Conservation (phyloP, 2,888 invertebrate genomes). For the Steinernema scapterisci region DNA sequence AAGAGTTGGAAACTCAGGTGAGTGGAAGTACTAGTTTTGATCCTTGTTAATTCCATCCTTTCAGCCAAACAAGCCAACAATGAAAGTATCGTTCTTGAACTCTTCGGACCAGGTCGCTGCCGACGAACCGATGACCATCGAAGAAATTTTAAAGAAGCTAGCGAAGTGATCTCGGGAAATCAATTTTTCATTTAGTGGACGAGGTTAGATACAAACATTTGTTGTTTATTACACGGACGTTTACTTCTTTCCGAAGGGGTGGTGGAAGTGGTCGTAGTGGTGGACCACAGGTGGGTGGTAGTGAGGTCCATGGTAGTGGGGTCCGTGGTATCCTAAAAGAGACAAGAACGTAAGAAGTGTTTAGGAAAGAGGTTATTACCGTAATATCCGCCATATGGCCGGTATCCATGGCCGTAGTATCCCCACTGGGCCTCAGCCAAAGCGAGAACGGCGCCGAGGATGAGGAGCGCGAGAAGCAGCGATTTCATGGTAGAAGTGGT, state of each 20-base stretch:
- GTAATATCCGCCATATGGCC: not conserved
- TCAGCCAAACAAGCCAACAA: too few relatives aligned
- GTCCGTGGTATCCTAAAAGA: not conserved
- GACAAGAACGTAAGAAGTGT: too few relatives aligned
- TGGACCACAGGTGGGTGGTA: not conserved
- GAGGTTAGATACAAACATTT: too few relatives aligned
- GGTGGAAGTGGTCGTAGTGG: not conserved
- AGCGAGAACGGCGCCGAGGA: not conserved
- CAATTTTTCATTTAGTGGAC: too few relatives aligned
- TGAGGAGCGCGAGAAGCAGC: not conserved
- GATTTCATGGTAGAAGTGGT: not conserved
- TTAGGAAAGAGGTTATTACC: not conserved
- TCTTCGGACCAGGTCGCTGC: not conserved
- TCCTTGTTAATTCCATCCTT: too few relatives aligned
- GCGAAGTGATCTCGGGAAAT: too few relatives aligned
- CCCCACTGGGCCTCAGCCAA: not conserved
- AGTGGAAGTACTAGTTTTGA: too few relatives aligned
- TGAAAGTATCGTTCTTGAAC: conserved; percentile 2
- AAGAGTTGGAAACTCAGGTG: too few relatives aligned
- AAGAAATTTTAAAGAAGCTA: too few relatives aligned
- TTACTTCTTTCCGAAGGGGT: not conserved
- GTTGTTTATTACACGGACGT: too few relatives aligned
- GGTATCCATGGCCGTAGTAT: not conserved
- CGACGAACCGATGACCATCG: not conserved
- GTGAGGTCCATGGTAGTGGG: not conserved